phyloP scores from a whole-genome alignment of 2,113 vertebrate species.

The Hippocampus guttulatus region DNA sequence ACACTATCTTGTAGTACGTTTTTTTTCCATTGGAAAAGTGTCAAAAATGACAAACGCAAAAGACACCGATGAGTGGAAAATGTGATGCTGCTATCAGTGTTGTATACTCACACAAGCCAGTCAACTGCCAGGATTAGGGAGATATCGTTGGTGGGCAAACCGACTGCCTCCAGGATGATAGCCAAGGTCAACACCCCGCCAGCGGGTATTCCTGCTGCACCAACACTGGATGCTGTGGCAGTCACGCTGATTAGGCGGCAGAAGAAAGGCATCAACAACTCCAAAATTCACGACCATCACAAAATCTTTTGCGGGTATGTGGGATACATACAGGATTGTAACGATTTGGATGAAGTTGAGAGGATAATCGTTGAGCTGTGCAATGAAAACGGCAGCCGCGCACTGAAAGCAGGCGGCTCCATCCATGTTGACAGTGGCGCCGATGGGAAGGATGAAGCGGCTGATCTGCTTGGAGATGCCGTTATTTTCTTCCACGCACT shows the following conservation, averaged over 20 bases:
- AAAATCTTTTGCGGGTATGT: not conserved
- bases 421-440: conserved; percentile 91
- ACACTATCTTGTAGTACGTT: too few species aligned
- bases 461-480: conserved; percentile 85
- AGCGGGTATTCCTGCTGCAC: conserved; percentile 85
- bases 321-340: conserved; percentile 82
- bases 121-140: conserved; percentile 88
- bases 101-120: conserved; percentile 85
- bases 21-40: too few species aligned
- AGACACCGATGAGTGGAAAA: not conserved
- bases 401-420: conserved; percentile 89
- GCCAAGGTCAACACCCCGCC: conserved; percentile 84
- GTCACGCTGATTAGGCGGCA: conserved; percentile 71
- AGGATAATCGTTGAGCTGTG: conserved; percentile 74
- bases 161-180: conserved; percentile 84
- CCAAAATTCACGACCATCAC: not conserved
- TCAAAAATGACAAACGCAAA: too few species aligned
- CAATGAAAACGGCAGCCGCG: conserved; percentile 86
- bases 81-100: not conserved
- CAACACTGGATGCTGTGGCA: conserved; percentile 86
- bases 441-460: conserved; percentile 88
- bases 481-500: conserved; percentile 85
- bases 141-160: conserved; percentile 80
- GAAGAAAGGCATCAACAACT: not conserved
- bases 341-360: conserved; percentile 85